Evolutionary conservation across 1,140 invertebrate genomes (phyloP).

Genomic region (Drosophila littoralis): DNA sequence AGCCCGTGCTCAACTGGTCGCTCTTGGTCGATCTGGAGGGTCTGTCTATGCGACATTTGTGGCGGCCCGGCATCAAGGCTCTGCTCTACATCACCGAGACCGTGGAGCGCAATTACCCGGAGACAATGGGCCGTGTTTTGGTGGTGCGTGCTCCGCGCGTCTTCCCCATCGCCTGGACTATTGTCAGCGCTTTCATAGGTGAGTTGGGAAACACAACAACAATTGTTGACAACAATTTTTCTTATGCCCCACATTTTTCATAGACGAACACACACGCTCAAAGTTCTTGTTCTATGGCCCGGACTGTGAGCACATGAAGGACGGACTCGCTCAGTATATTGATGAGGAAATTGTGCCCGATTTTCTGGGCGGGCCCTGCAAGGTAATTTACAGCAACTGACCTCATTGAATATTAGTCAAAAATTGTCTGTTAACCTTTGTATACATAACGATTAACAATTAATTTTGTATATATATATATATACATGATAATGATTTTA

Average conservation of each 20-base stretch:
- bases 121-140: slow-evolving; percentile 95
- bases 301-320: slow-evolving; percentile 92
- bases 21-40: slow-evolving; percentile 97
- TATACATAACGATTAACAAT: slow-evolving; percentile 12
- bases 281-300: slow-evolving; percentile 98
- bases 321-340: slow-evolving; percentile 94
- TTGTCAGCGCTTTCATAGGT: slow-evolving; percentile 98
- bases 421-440: slow-evolving; percentile 12
- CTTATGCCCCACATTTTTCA: slow-evolving; percentile 39
- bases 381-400: slow-evolving; percentile 86
- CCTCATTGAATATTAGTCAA: background rate
- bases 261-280: slow-evolving; percentile 96
- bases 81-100: slow-evolving; percentile 97
- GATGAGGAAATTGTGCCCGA: slow-evolving; percentile 94
- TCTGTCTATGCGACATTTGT: slow-evolving; percentile 97
- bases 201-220: slow-evolving; percentile 50
- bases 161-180: slow-evolving; percentile 98
- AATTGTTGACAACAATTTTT: background rate
- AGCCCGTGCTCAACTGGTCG: slow-evolving; percentile 95
- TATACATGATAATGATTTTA: slow-evolving; percentile 42
- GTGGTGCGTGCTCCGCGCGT: slow-evolving; percentile 95
- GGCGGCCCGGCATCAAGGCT: slow-evolving; percentile 96
- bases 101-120: slow-evolving; percentile 97
- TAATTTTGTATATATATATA: slow-evolving; percentile 34
- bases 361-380: slow-evolving; percentile 94